Evolutionary conservation across 37 sponge, comb jelly and placozoan species (phyloP).

Genomic region (Mnemiopsis leidyi): DNA sequence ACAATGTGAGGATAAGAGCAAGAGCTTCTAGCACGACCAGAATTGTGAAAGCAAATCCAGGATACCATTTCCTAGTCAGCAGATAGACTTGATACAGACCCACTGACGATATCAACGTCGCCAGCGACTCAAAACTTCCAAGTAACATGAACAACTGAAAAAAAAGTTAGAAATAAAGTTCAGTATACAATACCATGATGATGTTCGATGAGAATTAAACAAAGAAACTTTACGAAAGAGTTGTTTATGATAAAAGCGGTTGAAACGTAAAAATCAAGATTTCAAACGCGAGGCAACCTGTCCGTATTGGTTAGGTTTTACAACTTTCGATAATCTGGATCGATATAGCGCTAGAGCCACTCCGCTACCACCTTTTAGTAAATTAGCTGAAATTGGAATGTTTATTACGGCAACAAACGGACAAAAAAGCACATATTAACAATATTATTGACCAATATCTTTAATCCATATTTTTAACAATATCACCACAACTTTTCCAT

Average conservation of each 20-base stretch:
- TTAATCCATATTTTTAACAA: too few relatives aligned
- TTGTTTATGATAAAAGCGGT: too few relatives aligned
- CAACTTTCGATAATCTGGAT: constrained; percentile 1
- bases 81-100: constrained; percentile 13
- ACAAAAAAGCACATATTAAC: too few relatives aligned
- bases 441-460: too few relatives aligned
- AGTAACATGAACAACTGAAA: constrained; percentile 30
- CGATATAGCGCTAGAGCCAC: constrained; percentile 9
- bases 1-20: constrained; percentile 30
- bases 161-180: background rate
- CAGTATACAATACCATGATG: too few relatives aligned
- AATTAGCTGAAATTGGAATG: background rate
- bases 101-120: background rate
- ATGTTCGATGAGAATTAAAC: too few relatives aligned
- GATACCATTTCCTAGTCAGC: background rate
- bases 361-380: background rate
- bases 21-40: background rate
- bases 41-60: background rate
- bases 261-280: too few relatives aligned
- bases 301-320: constrained; percentile 34
- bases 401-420: too few relatives aligned
- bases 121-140: background rate
- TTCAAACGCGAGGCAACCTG: too few relatives aligned
- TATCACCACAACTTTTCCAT: too few relatives aligned
- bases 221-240: too few relatives aligned